phyloP scores from a whole-genome alignment of 2,113 vertebrate genomes.

The Urocynchramus pylzowi region DNA sequence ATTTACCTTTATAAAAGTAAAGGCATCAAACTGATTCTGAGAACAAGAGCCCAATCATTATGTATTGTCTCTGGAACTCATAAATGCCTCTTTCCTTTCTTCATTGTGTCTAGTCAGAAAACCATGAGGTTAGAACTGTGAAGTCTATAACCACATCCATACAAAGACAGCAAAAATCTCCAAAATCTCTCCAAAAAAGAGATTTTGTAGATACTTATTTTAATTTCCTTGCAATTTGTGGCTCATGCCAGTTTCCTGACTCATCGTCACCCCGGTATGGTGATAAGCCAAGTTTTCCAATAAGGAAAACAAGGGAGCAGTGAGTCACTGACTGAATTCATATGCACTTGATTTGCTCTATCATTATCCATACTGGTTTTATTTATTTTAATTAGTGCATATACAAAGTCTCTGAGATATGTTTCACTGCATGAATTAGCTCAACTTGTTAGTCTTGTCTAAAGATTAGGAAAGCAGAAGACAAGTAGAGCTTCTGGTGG shows the following conservation, averaged over 20 bases:
- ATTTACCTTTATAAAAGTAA: not conserved
- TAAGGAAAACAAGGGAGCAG: conserved; percentile 25
- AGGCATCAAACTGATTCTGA: not conserved
- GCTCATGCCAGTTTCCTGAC: conserved; percentile 40
- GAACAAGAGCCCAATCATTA: not conserved
- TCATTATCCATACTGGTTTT: conserved; percentile 33
- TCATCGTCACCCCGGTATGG: not conserved
- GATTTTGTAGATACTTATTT: not conserved
- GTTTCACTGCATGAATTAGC: conserved; percentile 16
- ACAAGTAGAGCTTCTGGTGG: not conserved
- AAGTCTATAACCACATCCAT: not conserved
- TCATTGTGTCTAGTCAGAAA: not conserved
- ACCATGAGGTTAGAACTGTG: not conserved
- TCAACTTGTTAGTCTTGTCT: not conserved
- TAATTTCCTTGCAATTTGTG: conserved; percentile 11
- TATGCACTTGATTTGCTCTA: conserved; percentile 19
- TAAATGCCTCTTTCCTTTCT: not conserved
- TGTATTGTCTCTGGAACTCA: not conserved
- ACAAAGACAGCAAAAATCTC: not conserved
- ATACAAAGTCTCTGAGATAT: not conserved
- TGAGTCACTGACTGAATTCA: conserved; percentile 48
- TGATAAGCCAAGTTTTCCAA: conserved; percentile 21
- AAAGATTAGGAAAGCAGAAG: not conserved
- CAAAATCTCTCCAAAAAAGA: not conserved
- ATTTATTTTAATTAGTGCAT: conserved; percentile 43